Percentiles rank a stretch among this genome's conserved stretches.
These are phyloP conservation scores for Sclerurus mexicanus DNA, from an alignment of 2,113 vertebrate genomes.

Conservation along the genomic window DNA sequence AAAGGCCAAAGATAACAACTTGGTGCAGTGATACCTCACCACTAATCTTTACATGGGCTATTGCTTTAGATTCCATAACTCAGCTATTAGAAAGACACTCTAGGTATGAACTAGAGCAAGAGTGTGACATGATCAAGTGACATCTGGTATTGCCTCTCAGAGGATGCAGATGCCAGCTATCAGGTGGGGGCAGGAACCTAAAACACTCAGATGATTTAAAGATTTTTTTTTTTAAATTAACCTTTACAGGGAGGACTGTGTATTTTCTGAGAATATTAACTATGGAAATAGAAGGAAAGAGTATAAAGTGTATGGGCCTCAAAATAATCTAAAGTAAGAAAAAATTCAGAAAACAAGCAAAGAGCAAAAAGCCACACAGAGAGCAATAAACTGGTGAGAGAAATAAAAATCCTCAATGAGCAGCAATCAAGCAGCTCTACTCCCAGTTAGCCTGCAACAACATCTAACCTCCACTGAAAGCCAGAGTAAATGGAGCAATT, in stretches of 20 bases:
- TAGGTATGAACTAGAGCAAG: not conserved
- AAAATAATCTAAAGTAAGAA: not conserved
- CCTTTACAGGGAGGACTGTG: rapidly evolving
- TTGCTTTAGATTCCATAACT: not conserved
- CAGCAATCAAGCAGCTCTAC: not conserved
- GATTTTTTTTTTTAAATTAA: not conserved
- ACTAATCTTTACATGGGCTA: not conserved
- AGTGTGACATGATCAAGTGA: not conserved
- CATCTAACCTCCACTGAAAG: not conserved
- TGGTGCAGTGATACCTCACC: not conserved
- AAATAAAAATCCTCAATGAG: not conserved
- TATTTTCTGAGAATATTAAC: not conserved
- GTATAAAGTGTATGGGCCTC: not conserved
- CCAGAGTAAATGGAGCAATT: not conserved
- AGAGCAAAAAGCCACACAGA: not conserved
- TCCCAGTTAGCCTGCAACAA: not conserved
- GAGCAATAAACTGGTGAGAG: not conserved
- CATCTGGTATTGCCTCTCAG: not conserved
- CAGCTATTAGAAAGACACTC: not conserved
- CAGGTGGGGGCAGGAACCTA: not conserved
- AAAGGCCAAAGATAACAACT: not conserved
- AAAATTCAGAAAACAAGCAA: not conserved
- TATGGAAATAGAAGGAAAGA: not conserved
- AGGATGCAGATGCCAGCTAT: not conserved
- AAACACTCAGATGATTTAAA: rapidly evolving